Evolutionary conservation across 1,140 invertebrate species (phyloP).

Genomic region (Chironomus tepperi): DNA sequence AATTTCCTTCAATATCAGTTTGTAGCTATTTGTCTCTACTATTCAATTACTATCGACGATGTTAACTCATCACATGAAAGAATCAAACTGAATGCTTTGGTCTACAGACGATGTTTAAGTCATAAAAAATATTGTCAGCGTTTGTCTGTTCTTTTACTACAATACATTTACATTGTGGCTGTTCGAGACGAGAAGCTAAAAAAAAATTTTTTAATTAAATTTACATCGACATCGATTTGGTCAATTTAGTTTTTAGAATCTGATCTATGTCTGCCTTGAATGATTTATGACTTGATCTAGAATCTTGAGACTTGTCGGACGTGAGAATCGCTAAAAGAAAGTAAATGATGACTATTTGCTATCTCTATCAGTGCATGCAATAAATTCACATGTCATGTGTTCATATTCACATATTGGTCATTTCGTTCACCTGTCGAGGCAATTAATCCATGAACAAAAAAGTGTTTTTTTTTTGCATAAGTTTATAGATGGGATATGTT

Average conservation of each 20-base stretch:
- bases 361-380: background rate
- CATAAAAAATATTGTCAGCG: conserved; percentile 4
- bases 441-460: background rate
- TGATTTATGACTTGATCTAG: too few species aligned
- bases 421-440: background rate
- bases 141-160: conserved; percentile 5
- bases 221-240: too few species aligned
- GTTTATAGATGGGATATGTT: background rate
- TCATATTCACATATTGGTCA: background rate
- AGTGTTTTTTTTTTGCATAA: background rate
- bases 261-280: too few species aligned
- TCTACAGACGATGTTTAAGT: conserved; percentile 22
- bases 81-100: conserved; percentile 23
- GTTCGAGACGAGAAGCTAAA: background rate
- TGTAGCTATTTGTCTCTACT: too few species aligned
- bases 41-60: background rate
- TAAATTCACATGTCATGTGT: background rate
- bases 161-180: background rate
- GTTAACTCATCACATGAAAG: conserved; percentile 23
- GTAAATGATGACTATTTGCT: background rate
- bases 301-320: too few species aligned
- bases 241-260: too few species aligned
- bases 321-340: too few species aligned
- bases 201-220: too few species aligned
- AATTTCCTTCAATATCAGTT: too few species aligned